Evolutionary conservation across 2,113 vertebrate species (phyloP).

Genomic region (Pollachius pollachius): DNA sequence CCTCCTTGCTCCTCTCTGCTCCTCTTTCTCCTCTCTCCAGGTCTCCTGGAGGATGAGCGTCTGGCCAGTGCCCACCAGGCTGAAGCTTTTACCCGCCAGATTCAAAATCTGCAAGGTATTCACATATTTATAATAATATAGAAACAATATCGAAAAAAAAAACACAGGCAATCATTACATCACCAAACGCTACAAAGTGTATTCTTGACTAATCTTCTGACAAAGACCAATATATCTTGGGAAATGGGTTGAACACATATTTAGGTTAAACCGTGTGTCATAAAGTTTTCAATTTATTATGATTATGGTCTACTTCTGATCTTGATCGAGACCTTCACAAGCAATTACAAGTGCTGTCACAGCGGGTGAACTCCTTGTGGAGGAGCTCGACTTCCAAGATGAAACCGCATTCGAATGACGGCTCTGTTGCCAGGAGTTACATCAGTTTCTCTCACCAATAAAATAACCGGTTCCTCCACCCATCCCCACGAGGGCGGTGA

Average conservation of each 20-base stretch:
- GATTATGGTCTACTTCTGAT: too few relatives aligned
- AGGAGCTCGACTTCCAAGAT: conserved; percentile 23
- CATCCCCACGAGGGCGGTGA: conserved; percentile 14
- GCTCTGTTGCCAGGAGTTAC: conserved; percentile 51
- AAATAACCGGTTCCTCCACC: conserved; percentile 27
- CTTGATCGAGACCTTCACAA: too few relatives aligned
- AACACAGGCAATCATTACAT: background rate
- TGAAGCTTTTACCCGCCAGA: conserved; percentile 80
- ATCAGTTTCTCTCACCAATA: conserved; percentile 44
- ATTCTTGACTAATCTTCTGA: too few relatives aligned
- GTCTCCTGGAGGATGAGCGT: conserved; percentile 86
- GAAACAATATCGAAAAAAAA: background rate
- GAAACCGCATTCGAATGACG: conserved; percentile 18
- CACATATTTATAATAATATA: background rate
- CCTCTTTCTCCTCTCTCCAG: conserved; percentile 49
- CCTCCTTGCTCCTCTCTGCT: background rate
- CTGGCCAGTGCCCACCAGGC: conserved; percentile 84
- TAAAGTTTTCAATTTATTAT: background rate
- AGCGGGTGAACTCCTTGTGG: conserved; percentile 5
- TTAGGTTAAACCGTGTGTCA: too few relatives aligned
- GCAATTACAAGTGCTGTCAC: too few relatives aligned
- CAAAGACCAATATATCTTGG: too few relatives aligned
- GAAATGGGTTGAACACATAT: too few relatives aligned
- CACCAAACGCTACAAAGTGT: background rate
- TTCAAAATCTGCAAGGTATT: conserved; percentile 80